These are phyloP conservation scores for Acanthoscelides obtectus DNA, from an alignment of 2,888 invertebrate genomes.

Conservation along the genomic window DNA sequence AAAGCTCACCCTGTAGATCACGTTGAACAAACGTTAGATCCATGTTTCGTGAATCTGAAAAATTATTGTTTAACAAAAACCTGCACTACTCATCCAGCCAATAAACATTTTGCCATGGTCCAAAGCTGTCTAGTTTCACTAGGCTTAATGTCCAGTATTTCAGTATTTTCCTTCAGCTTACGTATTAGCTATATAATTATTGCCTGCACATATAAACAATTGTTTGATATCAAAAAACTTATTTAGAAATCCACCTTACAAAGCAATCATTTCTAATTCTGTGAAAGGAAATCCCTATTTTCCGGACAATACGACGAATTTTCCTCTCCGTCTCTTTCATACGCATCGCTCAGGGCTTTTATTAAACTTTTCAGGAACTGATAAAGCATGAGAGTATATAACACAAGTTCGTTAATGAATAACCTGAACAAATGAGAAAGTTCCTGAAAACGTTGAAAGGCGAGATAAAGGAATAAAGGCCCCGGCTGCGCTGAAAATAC, in stretches of 20 bases:
- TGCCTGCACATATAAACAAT: too few species aligned
- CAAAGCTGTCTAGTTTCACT: too few species aligned
- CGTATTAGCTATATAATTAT: too few species aligned
- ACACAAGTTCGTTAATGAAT: constrained; percentile 47
- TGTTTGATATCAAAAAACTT: not conserved
- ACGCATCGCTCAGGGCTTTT: constrained; percentile 22
- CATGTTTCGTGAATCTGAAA: too few species aligned
- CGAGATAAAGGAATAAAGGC: constrained; percentile 49
- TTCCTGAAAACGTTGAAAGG: constrained; percentile 45
- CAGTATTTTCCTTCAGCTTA: too few species aligned
- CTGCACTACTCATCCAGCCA: too few species aligned
- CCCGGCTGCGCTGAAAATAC: constrained; percentile 38
- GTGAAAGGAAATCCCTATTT: not conserved
- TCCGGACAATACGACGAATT: not conserved
- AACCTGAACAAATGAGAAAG: constrained; percentile 46
- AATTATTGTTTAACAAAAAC: too few species aligned
- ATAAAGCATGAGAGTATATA: constrained; percentile 34
- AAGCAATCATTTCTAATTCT: not conserved
- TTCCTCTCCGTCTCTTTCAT: constrained; percentile 13
- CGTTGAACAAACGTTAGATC: too few species aligned
- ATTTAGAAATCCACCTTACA: not conserved
- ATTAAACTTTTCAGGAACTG: constrained; percentile 44
- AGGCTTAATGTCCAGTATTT: too few species aligned
- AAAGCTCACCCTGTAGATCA: too few species aligned
- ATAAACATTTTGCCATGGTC: too few species aligned